phyloP scores from a whole-genome alignment of 2,888 invertebrate species.

The Volucella inflata region DNA sequence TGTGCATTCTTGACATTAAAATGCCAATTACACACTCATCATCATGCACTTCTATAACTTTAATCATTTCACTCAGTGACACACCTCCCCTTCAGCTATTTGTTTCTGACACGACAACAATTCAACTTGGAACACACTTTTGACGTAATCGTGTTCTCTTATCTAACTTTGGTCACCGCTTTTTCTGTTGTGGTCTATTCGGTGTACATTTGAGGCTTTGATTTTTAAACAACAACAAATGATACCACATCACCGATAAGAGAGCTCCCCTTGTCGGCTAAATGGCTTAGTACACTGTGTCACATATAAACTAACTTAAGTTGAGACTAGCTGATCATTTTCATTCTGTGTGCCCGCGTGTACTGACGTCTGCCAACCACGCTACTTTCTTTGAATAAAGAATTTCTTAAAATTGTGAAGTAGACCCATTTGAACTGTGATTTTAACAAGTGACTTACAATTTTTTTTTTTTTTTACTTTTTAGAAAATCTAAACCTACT shows the following conservation, averaged over 20 bases:
- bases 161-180: slow-evolving; percentile 16
- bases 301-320: slow-evolving; percentile 3
- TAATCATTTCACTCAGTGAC: slow-evolving; percentile 5
- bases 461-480: not conserved
- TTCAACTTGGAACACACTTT: slow-evolving; percentile 1
- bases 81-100: slow-evolving; percentile 15
- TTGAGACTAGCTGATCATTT: slow-evolving; percentile 32
- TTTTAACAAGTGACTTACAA: too few relatives aligned
- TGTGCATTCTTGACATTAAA: too few relatives aligned
- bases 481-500: slow-evolving; percentile 16
- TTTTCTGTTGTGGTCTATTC: slow-evolving; percentile 11
- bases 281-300: not conserved
- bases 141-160: slow-evolving; percentile 14
- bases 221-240: not conserved
- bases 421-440: too few relatives aligned
- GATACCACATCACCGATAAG: slow-evolving; percentile 40
- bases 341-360: slow-evolving; percentile 4
- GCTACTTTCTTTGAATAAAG: not conserved
- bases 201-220: not conserved
- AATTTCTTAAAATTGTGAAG: slow-evolving; percentile 2
- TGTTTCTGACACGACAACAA: not conserved
- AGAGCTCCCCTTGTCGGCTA: not conserved
- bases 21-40: too few relatives aligned
- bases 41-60: too few relatives aligned
- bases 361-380: slow-evolving; percentile 6